Evolutionary conservation across 2,113 vertebrate genomes (phyloP).

Genomic region (Anoplopoma fimbria): DNA sequence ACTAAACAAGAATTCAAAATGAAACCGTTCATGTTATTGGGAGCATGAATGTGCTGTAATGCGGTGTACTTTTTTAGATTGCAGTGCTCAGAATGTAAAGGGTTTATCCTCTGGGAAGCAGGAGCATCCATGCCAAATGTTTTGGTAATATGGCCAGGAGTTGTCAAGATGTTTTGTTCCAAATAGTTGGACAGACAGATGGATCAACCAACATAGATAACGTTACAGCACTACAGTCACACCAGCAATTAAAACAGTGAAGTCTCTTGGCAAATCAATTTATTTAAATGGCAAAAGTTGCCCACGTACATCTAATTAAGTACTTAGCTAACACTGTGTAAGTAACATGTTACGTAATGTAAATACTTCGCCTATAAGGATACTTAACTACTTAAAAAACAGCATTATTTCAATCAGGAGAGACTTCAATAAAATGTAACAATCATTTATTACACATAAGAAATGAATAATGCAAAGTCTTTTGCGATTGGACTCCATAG

Average conservation of each 20-base stretch:
- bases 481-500: no score
- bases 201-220: not conserved
- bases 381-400: not conserved
- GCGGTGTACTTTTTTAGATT: not conserved
- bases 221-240: not conserved
- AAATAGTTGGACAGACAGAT: not conserved
- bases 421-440: no score
- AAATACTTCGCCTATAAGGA: not conserved
- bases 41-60: not conserved
- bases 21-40: not conserved
- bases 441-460: no score
- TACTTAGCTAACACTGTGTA: not conserved
- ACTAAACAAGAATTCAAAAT: not conserved
- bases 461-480: no score
- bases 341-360: not conserved
- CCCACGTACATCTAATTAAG: not conserved
- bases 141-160: not conserved
- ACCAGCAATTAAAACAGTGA: not conserved
- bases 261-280: not conserved
- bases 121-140: not conserved
- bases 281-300: not conserved
- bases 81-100: not conserved
- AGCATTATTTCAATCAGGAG: not conserved
- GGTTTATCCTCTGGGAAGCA: not conserved
- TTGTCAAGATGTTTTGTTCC: not conserved